These are phyloP conservation scores for Trypoxylus dichotomus DNA, from an alignment of 1,140 invertebrate genomes.

Conservation along the genomic window DNA sequence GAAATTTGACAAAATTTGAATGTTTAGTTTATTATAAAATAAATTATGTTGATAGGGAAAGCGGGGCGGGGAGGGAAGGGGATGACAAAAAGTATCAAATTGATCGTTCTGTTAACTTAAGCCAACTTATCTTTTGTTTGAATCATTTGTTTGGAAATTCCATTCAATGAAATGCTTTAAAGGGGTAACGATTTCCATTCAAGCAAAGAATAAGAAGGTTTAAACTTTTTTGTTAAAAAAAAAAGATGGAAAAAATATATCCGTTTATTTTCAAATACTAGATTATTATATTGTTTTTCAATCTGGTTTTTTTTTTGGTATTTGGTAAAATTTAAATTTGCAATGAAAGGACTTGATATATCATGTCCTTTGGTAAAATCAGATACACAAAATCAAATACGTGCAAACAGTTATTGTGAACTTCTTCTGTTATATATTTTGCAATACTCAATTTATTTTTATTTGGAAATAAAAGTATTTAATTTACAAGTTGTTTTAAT, in stretches of 20 bases:
- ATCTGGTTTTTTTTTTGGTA: conserved; percentile 20
- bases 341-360: conserved; percentile 8
- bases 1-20: background rate
- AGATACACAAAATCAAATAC: background rate
- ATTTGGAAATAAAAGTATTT: conserved; percentile 30
- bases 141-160: background rate
- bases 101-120: conserved; percentile 10
- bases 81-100: background rate
- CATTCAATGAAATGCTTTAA: background rate
- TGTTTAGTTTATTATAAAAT: background rate
- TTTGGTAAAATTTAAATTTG: conserved; percentile 19
- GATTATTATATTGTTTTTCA: conserved; percentile 9
- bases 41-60: too few species aligned
- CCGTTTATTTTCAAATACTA: conserved; percentile 20
- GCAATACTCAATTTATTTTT: conserved; percentile 31
- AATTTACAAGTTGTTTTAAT: conserved; percentile 1
- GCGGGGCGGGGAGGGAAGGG: background rate
- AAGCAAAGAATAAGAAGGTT: background rate
- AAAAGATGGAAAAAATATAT: conserved; percentile 11
- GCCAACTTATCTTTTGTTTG: background rate
- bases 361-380: background rate
- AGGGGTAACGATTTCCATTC: background rate
- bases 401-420: conserved; percentile 25
- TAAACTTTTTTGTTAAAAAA: conserved; percentile 25
- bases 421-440: conserved; percentile 26